Base-by-base conservation (phyloP, 1,140 invertebrate species). In the Drosophila ogumai region DNA sequence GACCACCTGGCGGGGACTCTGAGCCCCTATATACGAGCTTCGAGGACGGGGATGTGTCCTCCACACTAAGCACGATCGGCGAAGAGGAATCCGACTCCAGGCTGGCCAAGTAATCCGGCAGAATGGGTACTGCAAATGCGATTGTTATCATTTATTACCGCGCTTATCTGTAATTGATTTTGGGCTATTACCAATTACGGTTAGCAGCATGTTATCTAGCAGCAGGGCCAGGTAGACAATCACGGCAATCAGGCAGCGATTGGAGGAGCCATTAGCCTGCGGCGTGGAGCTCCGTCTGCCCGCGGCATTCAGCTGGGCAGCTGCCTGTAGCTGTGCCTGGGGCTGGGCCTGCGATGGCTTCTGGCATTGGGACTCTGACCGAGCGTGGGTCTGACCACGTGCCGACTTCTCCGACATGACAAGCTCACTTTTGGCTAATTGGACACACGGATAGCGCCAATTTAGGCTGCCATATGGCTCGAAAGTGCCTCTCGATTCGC, bases 41-140 rank as follows among this genome's bases (percentile, higher is more conserved):
- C 22, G 65, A 41, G 17, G 71, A 22, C 17, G 68, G 31, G 5
- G 57, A 25, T 15, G 65, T 55, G 3, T 60, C 50, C n/a, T 61
- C 72, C 44, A 73, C 32, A 40, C 28, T 40, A 0, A 71, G 36
- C 3, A 73, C 54, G 36, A 76, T 67, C 3, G 64, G 50, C 13
- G 56, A 3, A 0, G 41, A 10, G 4, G 43, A 38, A 40, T 50
- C 64, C 49, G 58, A 66, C 64, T 95, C 94, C 66, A 95, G 90
- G 68, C 94, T 91, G 94, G 93, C 95, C 41, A 98, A 93, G 91
- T 96, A 96, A 92, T 97, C 96, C 10, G 97, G 97, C 82, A 98
- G 95, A 76, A 98, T 97, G 36, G 97, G 97, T 44, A 98, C 97
- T 98, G 59, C 15, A 66, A 82, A 38, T 12, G 32, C 12, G 22